Percentiles rank a stretch among this genome's conserved stretches.
Conservation (phyloP, 1,140 invertebrate species). For the Zaprionus camerounensis region DNA sequence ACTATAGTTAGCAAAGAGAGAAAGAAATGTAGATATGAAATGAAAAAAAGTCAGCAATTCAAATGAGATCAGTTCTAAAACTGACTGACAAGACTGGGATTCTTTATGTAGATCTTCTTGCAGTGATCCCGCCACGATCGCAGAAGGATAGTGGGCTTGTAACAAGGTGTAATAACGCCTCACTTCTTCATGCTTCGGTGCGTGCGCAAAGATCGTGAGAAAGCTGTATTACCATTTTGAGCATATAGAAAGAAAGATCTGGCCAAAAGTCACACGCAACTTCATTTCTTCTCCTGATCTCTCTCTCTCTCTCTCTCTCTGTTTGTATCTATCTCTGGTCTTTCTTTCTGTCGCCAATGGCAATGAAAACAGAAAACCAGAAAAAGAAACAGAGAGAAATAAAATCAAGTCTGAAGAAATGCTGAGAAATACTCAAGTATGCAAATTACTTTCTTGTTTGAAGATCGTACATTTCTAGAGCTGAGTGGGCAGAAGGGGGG, state of each 20-base stretch:
- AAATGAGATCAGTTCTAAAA: no score
- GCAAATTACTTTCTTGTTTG: conserved; percentile 42
- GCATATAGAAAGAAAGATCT: conserved; percentile 20
- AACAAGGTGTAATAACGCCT: conserved; percentile 12
- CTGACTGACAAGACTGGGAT: neutral
- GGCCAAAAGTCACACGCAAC: conserved; percentile 44
- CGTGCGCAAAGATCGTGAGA: conserved; percentile 39
- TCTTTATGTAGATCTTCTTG: neutral
- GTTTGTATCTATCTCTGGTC: neutral
- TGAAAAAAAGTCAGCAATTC: no score
- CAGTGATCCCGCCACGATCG: neutral
- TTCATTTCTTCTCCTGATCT: conserved; percentile 16
- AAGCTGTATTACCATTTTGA: conserved; percentile 30
- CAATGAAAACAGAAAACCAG: conserved; percentile 26
- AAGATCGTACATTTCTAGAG: conserved; percentile 10
- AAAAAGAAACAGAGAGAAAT: conserved; percentile 15
- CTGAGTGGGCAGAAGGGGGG: neutral
- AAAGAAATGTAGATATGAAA: no score
- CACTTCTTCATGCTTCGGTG: conserved; percentile 11
- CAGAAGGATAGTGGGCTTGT: no score
- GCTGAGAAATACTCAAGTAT: conserved; percentile 24
- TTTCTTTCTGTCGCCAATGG: conserved; percentile 17
- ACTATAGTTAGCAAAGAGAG: no score
- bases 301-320: neutral
- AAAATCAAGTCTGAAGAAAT: neutral